A percentile compares a stretch with the other conserved stretches of the same genome.
Evolutionary conservation across 2,113 vertebrate genomes (phyloP).

Genomic region (Oxyura jamaicensis): DNA sequence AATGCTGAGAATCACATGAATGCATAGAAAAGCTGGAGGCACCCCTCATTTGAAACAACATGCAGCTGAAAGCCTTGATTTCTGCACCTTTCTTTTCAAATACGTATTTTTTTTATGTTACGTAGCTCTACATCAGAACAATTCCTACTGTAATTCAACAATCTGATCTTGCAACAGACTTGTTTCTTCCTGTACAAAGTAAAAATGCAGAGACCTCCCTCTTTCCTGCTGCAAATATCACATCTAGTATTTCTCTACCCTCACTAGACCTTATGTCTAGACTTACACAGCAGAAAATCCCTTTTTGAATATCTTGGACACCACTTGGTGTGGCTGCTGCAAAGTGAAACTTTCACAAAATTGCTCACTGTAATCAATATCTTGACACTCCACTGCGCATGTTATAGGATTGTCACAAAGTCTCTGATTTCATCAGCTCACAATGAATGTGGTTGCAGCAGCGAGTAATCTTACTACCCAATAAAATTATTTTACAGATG

Average conservation of each 20-base stretch:
- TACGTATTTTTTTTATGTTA: not conserved
- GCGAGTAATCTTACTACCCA: conserved; percentile 59
- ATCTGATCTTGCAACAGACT: conserved; percentile 58
- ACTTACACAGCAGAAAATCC: conserved; percentile 36
- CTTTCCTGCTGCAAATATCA: conserved; percentile 40
- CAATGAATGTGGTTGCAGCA: conserved; percentile 34
- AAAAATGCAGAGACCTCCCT: conserved; percentile 55
- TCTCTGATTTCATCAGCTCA: conserved; percentile 62
- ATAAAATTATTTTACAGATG: conserved; percentile 60
- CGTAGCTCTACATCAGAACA: not conserved
- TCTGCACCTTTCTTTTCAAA: not conserved
- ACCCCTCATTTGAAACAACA: not conserved
- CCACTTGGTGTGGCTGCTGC: conserved; percentile 51
- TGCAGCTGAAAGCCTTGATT: not conserved
- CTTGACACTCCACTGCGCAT: conserved; percentile 62
- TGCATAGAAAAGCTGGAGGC: not conserved
- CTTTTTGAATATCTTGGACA: conserved; percentile 39
- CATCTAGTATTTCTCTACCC: conserved; percentile 34
- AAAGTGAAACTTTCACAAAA: conserved; percentile 67
- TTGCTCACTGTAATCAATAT: conserved; percentile 69
- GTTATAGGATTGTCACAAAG: conserved; percentile 46
- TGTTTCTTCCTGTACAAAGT: conserved; percentile 40
- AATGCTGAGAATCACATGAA: not conserved
- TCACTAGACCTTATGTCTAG: conserved; percentile 60
- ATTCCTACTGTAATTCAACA: not conserved